Percentiles rank a stretch among this genome's conserved stretches.
phyloP scores from a whole-genome alignment of 2,797 vertebrate species.

The Heteromormyrus szaboi region DNA sequence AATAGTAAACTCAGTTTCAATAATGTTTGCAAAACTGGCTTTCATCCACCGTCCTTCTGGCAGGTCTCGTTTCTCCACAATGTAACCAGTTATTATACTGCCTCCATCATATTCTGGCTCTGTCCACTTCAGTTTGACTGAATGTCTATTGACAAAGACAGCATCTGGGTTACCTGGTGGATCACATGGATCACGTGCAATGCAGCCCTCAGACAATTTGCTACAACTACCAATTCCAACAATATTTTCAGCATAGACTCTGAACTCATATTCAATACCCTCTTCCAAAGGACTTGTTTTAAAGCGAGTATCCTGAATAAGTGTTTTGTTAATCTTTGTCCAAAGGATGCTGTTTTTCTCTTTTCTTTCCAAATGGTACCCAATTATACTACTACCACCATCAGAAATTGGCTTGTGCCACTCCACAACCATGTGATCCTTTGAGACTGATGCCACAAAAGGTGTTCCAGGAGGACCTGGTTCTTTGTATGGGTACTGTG shows the following conservation, averaged over 20 bases:
- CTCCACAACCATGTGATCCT: constrained; percentile 89
- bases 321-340: constrained; percentile 93
- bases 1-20: constrained; percentile 85
- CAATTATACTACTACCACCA: constrained; percentile 86
- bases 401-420: constrained; percentile 96
- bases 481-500: constrained; percentile 96
- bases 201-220: constrained; percentile 89
- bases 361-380: constrained; percentile 94
- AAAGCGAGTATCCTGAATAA: constrained; percentile 87
- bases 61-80: constrained; percentile 92
- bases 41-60: constrained; percentile 99
- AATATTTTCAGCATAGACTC: constrained; percentile 94
- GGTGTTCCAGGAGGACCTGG: constrained; percentile 93
- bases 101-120: constrained; percentile 90
- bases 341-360: constrained; percentile 98
- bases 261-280: constrained; percentile 96
- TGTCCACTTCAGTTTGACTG: constrained; percentile 86
- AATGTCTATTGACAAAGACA: constrained; percentile 85
- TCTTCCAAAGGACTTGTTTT: constrained; percentile 91
- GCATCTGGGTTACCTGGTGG: constrained; percentile 85
- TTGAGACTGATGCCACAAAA: constrained; percentile 77
- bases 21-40: constrained; percentile 89
- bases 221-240: constrained; percentile 91
- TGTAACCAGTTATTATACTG: constrained; percentile 86
- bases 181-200: constrained; percentile 92